These are phyloP conservation scores for Pseudoatta argentina DNA, from an alignment of 1,140 invertebrate genomes.

Conservation along the genomic window DNA sequence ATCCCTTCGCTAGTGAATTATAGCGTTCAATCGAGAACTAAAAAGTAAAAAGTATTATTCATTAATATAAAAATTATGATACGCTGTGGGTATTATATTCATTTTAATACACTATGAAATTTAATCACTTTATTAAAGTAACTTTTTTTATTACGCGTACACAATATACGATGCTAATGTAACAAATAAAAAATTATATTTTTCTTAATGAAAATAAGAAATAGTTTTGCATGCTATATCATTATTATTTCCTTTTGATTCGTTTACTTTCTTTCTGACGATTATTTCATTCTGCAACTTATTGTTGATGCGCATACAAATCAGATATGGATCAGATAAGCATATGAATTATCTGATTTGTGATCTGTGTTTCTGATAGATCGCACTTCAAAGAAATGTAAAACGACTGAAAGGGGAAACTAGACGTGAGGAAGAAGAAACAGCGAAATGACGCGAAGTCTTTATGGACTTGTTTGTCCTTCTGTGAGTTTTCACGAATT, in stretches of 20 bases:
- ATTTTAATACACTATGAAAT: neutral
- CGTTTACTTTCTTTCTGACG: neutral
- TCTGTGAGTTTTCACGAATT: constrained; percentile 64
- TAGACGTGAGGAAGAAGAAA: constrained; percentile 36
- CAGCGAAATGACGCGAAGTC: constrained; percentile 62
- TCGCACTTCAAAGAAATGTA: constrained; percentile 66
- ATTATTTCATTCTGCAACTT: neutral
- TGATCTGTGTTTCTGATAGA: constrained; percentile 25
- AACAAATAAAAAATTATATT: neutral
- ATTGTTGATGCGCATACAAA: constrained; percentile 16
- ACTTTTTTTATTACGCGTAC: neutral
- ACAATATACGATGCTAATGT: neutral
- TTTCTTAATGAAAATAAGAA: neutral
- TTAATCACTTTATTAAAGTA: neutral
- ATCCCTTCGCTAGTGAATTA: constrained; percentile 41
- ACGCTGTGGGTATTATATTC: neutral
- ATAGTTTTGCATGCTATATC: neutral
- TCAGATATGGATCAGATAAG: constrained; percentile 1
- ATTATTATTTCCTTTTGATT: neutral
- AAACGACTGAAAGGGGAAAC: constrained; percentile 61
- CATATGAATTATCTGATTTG: constrained; percentile 8
- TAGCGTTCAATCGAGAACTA: constrained; percentile 11
- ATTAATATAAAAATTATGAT: neutral
- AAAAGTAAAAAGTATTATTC: neutral
- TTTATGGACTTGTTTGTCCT: constrained; percentile 81